Base-by-base conservation (phyloP, 53 echinoderm and acorn worm genomes). In the Actinopyga echinites region DNA sequence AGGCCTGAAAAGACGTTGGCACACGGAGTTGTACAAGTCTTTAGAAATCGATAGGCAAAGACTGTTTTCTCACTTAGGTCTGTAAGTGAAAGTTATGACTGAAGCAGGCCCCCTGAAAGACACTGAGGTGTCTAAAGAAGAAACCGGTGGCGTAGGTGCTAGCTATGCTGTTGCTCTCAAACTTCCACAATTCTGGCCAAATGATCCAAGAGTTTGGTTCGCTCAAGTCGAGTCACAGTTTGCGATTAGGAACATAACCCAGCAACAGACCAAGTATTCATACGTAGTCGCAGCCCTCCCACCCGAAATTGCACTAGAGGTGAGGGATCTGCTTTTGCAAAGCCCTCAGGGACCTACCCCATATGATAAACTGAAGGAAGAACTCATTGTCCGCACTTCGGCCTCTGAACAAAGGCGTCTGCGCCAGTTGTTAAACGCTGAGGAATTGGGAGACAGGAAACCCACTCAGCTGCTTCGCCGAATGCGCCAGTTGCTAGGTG, bases 281-380 rank as follows among this genome's bases (percentile, higher is more conserved):
- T 83, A 88, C 25, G 75, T 88, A 44, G 73, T 83, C 32, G 69
- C 88, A 25, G 62, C 88, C 12, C 61, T 88, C 17, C 88, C 43
- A 58, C 88, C 68, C 15, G 69, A 87, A 38, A 54, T 87, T 33
- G 87, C 87, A 0, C 73, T 64, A 23, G 87, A 87, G 69, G 88
- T 88, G 17, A 20, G 83, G 33, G 88, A 83, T 24, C 54, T 87
- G 33, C 40, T 83, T 32, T 35, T 88, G 5, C 54, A 57, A 15
- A 26, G 56, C 42, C 79, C 59, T n/a, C 56, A 24, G 58, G 34
- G 31, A 21, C 28, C 56, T 15, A 6, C 6, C 0, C 79, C 42
- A 0, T 83, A 83, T 44, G 40, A 63, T 9, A 45, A 23, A 15
- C 30, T 65, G 13, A 86, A 86, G 79, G 57, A 15, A 11, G 57